Evolutionary conservation across 2,888 invertebrate species (phyloP).

Genomic region (Pollenia angustigena): DNA sequence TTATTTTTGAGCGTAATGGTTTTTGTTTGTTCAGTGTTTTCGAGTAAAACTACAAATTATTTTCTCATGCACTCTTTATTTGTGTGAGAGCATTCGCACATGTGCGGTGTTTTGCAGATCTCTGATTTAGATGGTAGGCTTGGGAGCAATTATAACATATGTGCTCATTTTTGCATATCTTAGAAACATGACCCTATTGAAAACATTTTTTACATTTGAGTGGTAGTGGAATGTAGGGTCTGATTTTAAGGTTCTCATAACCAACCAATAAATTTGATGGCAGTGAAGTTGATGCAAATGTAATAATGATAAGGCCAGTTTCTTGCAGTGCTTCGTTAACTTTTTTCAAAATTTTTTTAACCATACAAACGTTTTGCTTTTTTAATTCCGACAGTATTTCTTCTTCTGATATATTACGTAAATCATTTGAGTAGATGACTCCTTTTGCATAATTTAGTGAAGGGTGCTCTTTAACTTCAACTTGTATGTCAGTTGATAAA

Average conservation of each 20-base stretch:
- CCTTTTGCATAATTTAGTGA: slow-evolving; percentile 7
- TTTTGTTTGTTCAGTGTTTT: no score
- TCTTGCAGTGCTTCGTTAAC: neutral
- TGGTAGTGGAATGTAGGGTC: slow-evolving; percentile 38
- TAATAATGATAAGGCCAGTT: slow-evolving; percentile 11
- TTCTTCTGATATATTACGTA: slow-evolving; percentile 11
- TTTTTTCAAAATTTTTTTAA: slow-evolving; percentile 19
- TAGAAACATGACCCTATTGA: neutral
- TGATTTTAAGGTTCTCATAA: slow-evolving; percentile 30
- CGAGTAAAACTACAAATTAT: no score
- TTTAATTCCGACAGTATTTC: slow-evolving; percentile 17
- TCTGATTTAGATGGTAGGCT: no score
- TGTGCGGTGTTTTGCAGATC: no score
- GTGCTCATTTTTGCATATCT: slow-evolving; percentile 8
- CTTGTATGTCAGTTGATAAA: slow-evolving; percentile 19
- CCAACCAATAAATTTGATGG: neutral
- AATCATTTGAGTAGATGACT: slow-evolving; percentile 20
- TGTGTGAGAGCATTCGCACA: no score
- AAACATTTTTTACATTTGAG: slow-evolving; percentile 25
- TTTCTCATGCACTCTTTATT: no score
- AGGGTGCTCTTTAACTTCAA: slow-evolving; percentile 20
- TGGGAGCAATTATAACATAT: slow-evolving; percentile 33
- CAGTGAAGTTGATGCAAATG: neutral
- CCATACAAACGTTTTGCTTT: slow-evolving; percentile 4
- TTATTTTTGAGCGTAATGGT: no score